phyloP scores from a whole-genome alignment of 2,113 vertebrate genomes.

The Illadopsis cleaveri region DNA sequence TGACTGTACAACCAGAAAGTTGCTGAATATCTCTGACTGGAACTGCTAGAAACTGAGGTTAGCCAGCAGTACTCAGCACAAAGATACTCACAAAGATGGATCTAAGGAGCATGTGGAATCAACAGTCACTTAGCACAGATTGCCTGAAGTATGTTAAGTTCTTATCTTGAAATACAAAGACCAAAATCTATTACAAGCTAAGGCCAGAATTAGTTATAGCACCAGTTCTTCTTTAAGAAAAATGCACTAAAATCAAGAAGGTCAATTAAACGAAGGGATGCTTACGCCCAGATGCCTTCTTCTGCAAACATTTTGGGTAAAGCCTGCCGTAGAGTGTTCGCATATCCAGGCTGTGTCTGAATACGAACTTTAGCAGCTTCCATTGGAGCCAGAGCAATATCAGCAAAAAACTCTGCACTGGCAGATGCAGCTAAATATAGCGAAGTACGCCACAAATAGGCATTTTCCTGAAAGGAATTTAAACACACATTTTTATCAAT shows the following conservation, averaged over 20 bases:
- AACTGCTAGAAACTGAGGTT: constrained; percentile 73
- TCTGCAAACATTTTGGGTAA: constrained; percentile 94
- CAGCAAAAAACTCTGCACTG: constrained; percentile 99
- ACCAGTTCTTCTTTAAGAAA: not conserved
- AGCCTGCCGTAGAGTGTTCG: constrained; percentile 92
- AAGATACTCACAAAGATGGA: constrained; percentile 90
- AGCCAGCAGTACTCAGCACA: constrained; percentile 77
- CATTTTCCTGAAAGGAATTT: constrained; percentile 83
- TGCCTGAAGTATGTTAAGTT: not conserved
- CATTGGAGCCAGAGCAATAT: constrained; percentile 98
- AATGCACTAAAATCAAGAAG: not conserved
- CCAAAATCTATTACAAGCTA: not conserved
- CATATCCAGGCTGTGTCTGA: constrained; percentile 96
- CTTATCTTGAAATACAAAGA: not conserved
- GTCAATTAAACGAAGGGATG: not conserved
- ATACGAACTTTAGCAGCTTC: constrained; percentile 98
- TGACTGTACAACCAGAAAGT: constrained; percentile 90
- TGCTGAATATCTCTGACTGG: constrained; percentile 79
- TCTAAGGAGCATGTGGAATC: constrained; percentile 90
- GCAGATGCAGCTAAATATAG: constrained; percentile 96
- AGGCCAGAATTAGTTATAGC: not conserved
- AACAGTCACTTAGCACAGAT: not conserved
- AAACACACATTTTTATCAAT: not conserved
- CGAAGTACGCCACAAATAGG: constrained; percentile 95
- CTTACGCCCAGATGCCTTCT: constrained; percentile 97